Percentiles rank a stretch among this genome's conserved stretches.
phyloP scores from a whole-genome alignment of 2,888 invertebrate species.

The Dolichopus griseipennis region DNA sequence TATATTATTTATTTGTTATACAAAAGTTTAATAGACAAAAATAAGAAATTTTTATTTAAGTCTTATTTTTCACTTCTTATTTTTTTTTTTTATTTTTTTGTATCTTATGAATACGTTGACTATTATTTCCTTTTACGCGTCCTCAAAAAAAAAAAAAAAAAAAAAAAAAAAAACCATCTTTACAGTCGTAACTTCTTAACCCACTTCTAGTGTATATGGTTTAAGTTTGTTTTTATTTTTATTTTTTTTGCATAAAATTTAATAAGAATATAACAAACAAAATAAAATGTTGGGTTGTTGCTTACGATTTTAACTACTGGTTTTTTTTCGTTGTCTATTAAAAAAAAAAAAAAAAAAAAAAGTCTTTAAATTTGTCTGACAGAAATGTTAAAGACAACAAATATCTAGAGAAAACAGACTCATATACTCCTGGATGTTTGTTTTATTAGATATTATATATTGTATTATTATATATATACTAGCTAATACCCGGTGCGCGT shows the following conservation, averaged over 20 bases:
- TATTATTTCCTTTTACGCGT: constrained; percentile 5
- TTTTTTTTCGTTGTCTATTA: neutral
- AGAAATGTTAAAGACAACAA: neutral
- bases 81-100: neutral
- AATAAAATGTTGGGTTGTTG: neutral
- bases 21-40: neutral
- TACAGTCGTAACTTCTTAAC: constrained; percentile 2
- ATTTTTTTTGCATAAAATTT: no score
- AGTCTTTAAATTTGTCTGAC: neutral
- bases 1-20: neutral
- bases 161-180: neutral
- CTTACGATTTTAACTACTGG: neutral
- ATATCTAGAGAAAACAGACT: neutral
- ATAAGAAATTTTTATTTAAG: neutral
- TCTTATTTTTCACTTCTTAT: no score
- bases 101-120: neutral
- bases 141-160: neutral
- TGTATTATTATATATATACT: no score
- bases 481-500: no score
- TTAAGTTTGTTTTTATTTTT: neutral
- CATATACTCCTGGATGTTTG: no score
- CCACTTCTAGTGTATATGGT: neutral
- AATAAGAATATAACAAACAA: neutral
- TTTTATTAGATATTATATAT: no score
- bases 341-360: neutral